phyloP scores from a whole-genome alignment of 2,797 vertebrate species.

The Argya squamiceps region DNA sequence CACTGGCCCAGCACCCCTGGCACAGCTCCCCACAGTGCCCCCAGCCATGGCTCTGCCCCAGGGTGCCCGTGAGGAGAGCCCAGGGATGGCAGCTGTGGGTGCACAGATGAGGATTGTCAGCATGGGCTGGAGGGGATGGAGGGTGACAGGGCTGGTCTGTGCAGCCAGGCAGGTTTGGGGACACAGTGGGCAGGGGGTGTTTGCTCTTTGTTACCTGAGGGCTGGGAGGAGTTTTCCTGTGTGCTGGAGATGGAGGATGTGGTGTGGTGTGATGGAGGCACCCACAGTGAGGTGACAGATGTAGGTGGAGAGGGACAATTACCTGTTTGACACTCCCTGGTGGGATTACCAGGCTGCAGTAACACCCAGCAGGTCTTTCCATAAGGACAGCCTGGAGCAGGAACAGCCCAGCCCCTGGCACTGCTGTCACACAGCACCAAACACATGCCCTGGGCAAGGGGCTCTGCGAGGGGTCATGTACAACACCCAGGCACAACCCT shows the following conservation, averaged over 20 bases:
- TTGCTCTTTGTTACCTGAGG: accelerated
- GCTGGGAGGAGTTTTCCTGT: not conserved
- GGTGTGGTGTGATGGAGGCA: not conserved
- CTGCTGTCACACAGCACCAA: accelerated
- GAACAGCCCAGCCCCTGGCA: not conserved
- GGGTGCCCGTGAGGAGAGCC: not conserved
- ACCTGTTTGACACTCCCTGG: accelerated
- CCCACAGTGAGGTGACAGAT: not conserved
- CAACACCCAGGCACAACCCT: not conserved
- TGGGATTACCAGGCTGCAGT: not conserved
- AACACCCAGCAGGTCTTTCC: not conserved
- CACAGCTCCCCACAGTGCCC: not conserved
- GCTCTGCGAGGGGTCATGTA: accelerated
- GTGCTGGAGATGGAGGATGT: not conserved
- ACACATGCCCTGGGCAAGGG: accelerated
- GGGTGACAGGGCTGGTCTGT: not conserved
- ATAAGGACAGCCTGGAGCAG: not conserved
- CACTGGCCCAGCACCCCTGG: not conserved
- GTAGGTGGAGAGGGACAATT: not conserved
- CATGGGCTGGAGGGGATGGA: not conserved
- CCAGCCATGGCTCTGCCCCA: accelerated
- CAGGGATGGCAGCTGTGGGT: accelerated
- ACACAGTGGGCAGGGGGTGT: too few species aligned
- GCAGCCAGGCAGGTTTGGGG: not conserved
- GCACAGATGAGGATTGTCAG: accelerated